Base-by-base conservation (phyloP, 1,140 invertebrate genomes). In the Drosophila sturtevanti region DNA sequence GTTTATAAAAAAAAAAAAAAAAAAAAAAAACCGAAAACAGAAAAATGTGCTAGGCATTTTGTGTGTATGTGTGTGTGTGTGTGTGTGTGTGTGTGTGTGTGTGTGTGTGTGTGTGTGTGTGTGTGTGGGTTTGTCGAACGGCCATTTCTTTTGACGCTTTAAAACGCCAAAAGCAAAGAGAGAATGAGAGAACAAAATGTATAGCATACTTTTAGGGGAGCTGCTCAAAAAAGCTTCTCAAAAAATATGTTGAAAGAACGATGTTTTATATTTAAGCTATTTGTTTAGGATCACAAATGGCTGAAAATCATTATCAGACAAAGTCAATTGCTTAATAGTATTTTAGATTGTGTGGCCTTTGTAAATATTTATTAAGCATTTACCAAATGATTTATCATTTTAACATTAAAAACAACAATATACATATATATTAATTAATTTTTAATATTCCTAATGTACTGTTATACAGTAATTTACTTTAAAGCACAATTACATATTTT, bases 191-290 rank as follows among this genome's bases (percentile, higher is more conserved):
- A 12, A n/a, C 68, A 35, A 68, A 84, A 80, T 77, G 81, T 85
- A 58, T 84, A 60, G 69, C 81, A 55, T 68, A 86, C 69, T 80
- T 73, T 72, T 66, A 63, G 69, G 72, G 69, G 80, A 62, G 75
- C 68, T 71, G 24, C 70, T 56, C 35, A 31, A 31, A 31, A 31
- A 16, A 72, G 76, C 72, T 52, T 80, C 68, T 66, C 41, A 16
- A 2, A 31, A 41, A 44, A 18, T 38, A 24, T 16, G 54, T 16
- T 11, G n/a, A 5, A 6, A 7, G n/a, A 5, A 37, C 4, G 56
- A 22, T n/a, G 9, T 12, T 48, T 41, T 59, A 68, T 68, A 24
- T 35, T 59, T 68, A 21, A 14, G n/a, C 35, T 75, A 72, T 75
- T 75, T 75, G 48, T 58, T 75, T 75, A 75, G 72, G 72, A 55